phyloP scores from a whole-genome alignment of 2,888 invertebrate species.

The Formica aserva region DNA sequence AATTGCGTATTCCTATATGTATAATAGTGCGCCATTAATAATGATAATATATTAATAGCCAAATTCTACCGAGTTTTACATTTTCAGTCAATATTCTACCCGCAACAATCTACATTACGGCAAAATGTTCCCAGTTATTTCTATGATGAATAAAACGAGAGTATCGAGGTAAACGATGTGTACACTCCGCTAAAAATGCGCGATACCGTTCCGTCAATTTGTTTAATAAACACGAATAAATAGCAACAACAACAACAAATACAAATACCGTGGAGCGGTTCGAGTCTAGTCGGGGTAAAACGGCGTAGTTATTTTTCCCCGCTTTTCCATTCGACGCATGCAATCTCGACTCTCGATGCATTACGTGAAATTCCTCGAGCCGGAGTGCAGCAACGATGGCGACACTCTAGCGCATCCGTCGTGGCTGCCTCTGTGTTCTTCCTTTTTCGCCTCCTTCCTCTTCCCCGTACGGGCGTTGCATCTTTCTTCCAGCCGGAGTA shows the following conservation, averaged over 20 bases:
- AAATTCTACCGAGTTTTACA: not conserved
- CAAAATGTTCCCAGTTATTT: not conserved
- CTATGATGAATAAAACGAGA: conserved; percentile 4
- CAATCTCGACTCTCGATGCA: conserved; percentile 69
- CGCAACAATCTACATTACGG: not conserved
- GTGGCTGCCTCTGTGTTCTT: conserved; percentile 36
- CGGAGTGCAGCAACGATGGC: conserved; percentile 43
- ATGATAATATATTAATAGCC: not conserved
- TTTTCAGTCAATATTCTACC: not conserved
- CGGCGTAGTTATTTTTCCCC: conserved; percentile 66
- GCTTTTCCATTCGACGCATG: conserved; percentile 58
- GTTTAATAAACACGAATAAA: conserved; percentile 46
- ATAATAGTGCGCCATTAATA: not conserved
- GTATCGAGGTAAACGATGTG: conserved; percentile 3
- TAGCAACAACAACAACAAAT: conserved; percentile 31
- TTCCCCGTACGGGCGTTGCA: conserved; percentile 42
- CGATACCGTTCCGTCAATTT: conserved; percentile 31
- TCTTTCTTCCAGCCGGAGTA: conserved; percentile 48
- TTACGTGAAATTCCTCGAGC: conserved; percentile 61
- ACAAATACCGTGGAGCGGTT: not conserved
- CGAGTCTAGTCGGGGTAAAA: conserved; percentile 24
- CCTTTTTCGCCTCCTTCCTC: conserved; percentile 42
- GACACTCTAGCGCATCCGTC: conserved; percentile 50
- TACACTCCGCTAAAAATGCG: conserved; percentile 10
- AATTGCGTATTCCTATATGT: not conserved